Evolutionary conservation across 2,113 vertebrate genomes (phyloP).

Genomic region (Nannobrachium achirus): DNA sequence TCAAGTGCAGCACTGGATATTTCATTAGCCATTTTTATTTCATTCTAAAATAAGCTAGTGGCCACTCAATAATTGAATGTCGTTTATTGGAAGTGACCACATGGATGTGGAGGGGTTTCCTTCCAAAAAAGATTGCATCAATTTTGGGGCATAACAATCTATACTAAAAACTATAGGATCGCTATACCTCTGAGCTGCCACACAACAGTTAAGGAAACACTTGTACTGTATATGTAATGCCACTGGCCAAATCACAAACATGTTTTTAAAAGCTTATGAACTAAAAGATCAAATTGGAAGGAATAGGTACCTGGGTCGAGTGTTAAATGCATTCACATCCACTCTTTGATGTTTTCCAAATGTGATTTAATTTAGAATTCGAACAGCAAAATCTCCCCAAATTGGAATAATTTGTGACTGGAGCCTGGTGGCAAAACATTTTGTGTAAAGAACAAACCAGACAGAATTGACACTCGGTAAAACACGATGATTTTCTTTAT

Average conservation of each 20-base stretch:
- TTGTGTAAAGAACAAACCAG: conserved; percentile 48
- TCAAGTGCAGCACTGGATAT: too few relatives aligned
- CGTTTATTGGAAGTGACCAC: too few relatives aligned
- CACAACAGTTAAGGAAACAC: conserved; percentile 39
- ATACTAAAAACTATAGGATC: not conserved
- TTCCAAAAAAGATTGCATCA: not conserved
- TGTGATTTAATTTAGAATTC: too few relatives aligned
- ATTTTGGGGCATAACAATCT: not conserved
- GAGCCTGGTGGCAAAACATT: conserved; percentile 29
- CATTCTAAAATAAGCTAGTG: too few relatives aligned
- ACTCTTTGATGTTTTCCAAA: too few relatives aligned
- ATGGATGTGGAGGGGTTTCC: not conserved
- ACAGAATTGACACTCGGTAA: conserved; percentile 35
- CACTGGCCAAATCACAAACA: conserved; percentile 30
- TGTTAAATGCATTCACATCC: not conserved
- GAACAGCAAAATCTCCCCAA: not conserved
- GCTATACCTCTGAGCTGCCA: conserved; percentile 61
- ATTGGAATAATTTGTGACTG: conserved; percentile 10
- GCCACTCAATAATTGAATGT: too few relatives aligned
- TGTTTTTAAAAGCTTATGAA: not conserved
- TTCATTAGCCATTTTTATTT: too few relatives aligned
- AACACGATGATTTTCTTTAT: conserved; percentile 32
- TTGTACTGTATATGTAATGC: conserved; percentile 26
- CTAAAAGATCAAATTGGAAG: not conserved
- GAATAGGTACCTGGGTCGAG: too few relatives aligned